Base-by-base conservation (phyloP, 2,888 invertebrate species). In the Smittia sp. region DNA sequence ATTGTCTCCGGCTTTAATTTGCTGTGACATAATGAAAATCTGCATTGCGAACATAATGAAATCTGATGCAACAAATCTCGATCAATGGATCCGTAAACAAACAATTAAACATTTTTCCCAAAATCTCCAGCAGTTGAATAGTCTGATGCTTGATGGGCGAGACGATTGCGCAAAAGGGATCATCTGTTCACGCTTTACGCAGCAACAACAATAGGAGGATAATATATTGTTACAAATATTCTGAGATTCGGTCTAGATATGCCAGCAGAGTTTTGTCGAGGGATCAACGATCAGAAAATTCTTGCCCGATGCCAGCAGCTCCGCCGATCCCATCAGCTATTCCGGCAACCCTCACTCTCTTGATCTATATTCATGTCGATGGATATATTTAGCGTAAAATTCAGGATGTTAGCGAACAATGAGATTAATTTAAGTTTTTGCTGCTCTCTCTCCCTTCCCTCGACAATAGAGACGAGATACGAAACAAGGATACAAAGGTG, bases 181-280 rank as follows among this genome's bases (percentile, higher is more conserved):
- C 73, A 73, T 73, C 73, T 73, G 62, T 73, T 73, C 52, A 73
- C 73, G 73, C 73, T 65, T 65, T 54, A 73, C 52, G 73, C 73
- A 73, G 62, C 65, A 73, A 73, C 22, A 65, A 73, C 73, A 73
- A 73, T 63, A 18, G 32, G 22, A 65, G 73, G 73, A 73, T 73
- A 63, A 65, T 65, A 65, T 46, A 39, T 39, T 62, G 63, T 62
- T 62, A 38, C 63, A 54, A 73, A 41, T 73, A 63, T 73, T 73
- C 58, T 15, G 54, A 70, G 70, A 58, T 70, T 58, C 58, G 18
- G 9, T 58, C 22, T 20, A 58, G 18, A 58, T 18, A 58, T 52
- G 52, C 52, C 52, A 52, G 39, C 15, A 52, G n/a, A 46, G 13
- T 58, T 58, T 58, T 58, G 58, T 58, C n/a, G 58, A 58, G 58